phyloP scores from a whole-genome alignment of 37 sponge, comb jelly and placozoan species.

The Trichoplax adhaerens region DNA sequence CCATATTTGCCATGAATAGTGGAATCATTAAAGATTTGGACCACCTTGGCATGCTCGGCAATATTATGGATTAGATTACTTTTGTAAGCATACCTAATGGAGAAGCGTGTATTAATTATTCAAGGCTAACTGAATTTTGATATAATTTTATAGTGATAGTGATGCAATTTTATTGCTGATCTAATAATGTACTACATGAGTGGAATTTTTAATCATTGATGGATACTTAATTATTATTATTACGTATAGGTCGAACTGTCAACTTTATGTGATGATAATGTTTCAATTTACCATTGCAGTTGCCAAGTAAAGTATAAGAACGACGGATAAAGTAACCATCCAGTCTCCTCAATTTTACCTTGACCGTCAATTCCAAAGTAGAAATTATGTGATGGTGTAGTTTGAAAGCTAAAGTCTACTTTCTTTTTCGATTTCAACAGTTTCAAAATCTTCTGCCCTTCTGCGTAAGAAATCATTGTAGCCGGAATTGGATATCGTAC shows the following conservation, averaged over 20 bases:
- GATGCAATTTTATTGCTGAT: too few species aligned
- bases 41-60: not conserved
- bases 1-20: slow-evolving; percentile 2
- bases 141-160: too few species aligned
- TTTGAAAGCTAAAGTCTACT: slow-evolving; percentile 1
- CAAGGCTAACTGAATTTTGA: too few species aligned
- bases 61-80: not conserved
- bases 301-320: slow-evolving; percentile 5
- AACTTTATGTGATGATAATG: too few species aligned
- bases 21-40: not conserved
- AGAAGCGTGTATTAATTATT: too few species aligned
- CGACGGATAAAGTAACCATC: slow-evolving; percentile 15
- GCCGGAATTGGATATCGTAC: not conserved
- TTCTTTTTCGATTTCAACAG: not conserved
- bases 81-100: not conserved
- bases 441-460: slow-evolving; percentile 5
- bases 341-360: slow-evolving; percentile 1
- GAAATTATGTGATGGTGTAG: not conserved
- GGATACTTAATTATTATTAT: too few species aligned
- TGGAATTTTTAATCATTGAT: too few species aligned
- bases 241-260: too few species aligned
- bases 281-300: slow-evolving; percentile 4
- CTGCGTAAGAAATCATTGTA: slow-evolving; percentile 7
- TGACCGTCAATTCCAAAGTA: slow-evolving; percentile 8
- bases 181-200: too few species aligned